Evolutionary conservation across 2,113 vertebrate genomes (phyloP).

Genomic region (Myanophis thanlyinensis): DNA sequence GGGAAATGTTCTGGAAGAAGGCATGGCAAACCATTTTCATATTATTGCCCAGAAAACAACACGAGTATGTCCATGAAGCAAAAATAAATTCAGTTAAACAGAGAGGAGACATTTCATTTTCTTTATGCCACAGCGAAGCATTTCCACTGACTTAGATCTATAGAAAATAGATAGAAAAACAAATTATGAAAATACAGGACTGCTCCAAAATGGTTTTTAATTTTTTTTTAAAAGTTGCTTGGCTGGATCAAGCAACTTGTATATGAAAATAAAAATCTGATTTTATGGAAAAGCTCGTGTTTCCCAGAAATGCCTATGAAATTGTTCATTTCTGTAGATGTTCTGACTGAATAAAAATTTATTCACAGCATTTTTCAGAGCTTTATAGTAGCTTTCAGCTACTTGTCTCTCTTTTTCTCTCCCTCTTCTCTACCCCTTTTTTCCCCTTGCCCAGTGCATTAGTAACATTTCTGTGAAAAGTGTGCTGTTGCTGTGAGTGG

Average conservation of each 20-base stretch:
- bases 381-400: neutral
- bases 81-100: neutral
- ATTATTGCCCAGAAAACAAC: neutral
- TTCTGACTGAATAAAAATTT: conserved; percentile 5
- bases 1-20: neutral
- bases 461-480: conserved; percentile 27
- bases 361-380: neutral
- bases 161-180: neutral
- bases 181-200: neutral
- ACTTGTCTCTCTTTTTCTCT: neutral
- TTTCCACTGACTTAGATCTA: neutral
- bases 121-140: neutral
- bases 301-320: neutral
- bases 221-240: neutral
- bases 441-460: neutral
- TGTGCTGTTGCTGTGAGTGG: neutral
- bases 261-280: neutral
- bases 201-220: neutral
- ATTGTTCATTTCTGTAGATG: neutral
- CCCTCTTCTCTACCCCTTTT: neutral
- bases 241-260: neutral
- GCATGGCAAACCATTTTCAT: neutral
- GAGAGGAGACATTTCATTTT: neutral
- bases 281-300: neutral
- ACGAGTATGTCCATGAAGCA: neutral